These are phyloP conservation scores for Pica pica DNA, from an alignment of 2,113 vertebrate species.

Conservation along the genomic window DNA sequence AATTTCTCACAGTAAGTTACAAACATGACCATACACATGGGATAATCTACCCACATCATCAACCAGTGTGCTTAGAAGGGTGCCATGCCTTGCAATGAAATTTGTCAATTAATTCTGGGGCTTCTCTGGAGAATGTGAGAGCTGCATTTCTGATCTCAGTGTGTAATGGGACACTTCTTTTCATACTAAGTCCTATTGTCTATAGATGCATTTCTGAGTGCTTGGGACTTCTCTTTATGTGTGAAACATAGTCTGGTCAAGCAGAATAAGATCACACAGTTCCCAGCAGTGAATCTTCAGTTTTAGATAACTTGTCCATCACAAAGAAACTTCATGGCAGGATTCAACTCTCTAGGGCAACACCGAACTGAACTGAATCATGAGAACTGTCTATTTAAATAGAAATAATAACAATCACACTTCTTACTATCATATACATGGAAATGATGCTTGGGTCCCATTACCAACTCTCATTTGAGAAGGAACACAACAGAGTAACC, in stretches of 20 bases:
- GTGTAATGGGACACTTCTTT: background rate
- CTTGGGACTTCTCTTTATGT: background rate
- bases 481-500: background rate
- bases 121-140: background rate
- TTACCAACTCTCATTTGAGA: background rate
- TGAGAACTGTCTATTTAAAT: background rate
- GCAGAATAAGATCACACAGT: background rate
- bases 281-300: background rate
- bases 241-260: background rate
- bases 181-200: background rate
- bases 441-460: background rate
- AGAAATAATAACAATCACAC: background rate
- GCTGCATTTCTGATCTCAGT: background rate
- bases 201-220: background rate
- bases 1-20: background rate
- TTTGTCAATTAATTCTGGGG: background rate
- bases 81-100: background rate
- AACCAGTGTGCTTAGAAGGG: background rate
- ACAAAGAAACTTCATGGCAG: background rate
- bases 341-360: background rate
- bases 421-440: background rate
- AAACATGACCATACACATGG: background rate
- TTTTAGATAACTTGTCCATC: background rate
- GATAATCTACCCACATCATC: background rate
- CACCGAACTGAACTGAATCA: background rate